Evolutionary conservation across 2,888 invertebrate genomes (phyloP).

Genomic region (Acheta domesticus): DNA sequence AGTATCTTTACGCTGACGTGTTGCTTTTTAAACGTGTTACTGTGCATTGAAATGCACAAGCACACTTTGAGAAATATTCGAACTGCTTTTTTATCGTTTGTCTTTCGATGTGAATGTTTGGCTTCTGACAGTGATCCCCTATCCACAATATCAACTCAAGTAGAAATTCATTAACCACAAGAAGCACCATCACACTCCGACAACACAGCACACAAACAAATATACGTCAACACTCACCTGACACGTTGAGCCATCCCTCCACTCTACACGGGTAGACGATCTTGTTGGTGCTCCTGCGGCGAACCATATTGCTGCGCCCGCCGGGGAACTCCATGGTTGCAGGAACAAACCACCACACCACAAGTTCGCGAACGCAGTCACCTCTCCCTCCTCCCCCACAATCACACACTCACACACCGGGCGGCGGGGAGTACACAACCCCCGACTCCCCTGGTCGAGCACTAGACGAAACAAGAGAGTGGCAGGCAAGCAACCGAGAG

Average conservation of each 20-base stretch:
- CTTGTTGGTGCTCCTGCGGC: slow-evolving; percentile 29
- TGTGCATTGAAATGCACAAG: too few species aligned
- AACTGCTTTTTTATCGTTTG: too few species aligned
- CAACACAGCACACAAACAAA: too few species aligned
- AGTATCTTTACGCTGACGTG: too few species aligned
- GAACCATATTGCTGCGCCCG: neutral
- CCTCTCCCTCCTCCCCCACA: neutral
- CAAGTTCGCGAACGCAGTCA: neutral
- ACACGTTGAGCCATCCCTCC: slow-evolving; percentile 59
- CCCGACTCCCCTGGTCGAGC: neutral
- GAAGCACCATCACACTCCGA: neutral
- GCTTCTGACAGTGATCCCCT: too few species aligned
- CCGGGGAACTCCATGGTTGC: slow-evolving; percentile 1
- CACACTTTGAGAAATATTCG: too few species aligned
- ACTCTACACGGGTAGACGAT: slow-evolving; percentile 55
- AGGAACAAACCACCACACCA: neutral
- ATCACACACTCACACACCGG: neutral
- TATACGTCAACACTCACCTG: slow-evolving; percentile 49
- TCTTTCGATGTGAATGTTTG: too few species aligned
- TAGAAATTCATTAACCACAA: neutral
- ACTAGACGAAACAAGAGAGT: too few species aligned
- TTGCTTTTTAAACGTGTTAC: too few species aligned
- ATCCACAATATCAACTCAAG: too few species aligned
- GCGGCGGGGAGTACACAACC: neutral
- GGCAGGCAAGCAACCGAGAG: too few species aligned